Conservation (phyloP, 2,113 vertebrate species). For the Neopipo cinnamomea region DNA sequence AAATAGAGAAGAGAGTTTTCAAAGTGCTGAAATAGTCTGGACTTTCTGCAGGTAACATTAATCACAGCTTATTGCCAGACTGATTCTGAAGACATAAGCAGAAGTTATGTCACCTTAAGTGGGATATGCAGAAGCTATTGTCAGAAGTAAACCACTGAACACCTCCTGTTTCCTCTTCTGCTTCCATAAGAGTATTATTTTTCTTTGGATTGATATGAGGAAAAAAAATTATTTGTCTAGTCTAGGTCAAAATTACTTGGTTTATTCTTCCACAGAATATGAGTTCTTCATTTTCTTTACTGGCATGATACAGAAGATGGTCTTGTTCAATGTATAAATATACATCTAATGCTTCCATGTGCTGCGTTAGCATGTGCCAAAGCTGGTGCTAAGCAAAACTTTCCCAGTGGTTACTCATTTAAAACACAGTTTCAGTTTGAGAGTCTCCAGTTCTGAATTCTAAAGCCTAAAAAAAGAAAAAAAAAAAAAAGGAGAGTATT, state of each 20-base stretch:
- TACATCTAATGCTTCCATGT: background rate
- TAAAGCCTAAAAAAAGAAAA: background rate
- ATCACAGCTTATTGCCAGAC: background rate
- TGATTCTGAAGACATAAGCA: background rate
- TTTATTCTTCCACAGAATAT: background rate
- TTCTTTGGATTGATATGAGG: background rate
- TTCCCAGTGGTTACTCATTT: background rate
- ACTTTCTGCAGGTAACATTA: background rate
- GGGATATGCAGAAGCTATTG: background rate
- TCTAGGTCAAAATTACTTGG: background rate
- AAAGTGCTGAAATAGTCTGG: background rate
- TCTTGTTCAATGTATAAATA: background rate
- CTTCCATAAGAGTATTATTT: background rate
- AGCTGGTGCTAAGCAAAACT: background rate
- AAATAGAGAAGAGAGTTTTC: background rate
- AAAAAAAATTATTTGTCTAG: background rate
- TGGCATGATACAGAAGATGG: background rate
- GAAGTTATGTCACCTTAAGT: background rate
- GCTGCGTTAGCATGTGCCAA: background rate
- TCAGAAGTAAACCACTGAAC: background rate
- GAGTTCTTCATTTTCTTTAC: background rate
- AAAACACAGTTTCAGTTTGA: background rate
- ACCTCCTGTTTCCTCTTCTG: background rate
- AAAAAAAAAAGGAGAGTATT: background rate
- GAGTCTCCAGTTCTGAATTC: background rate